Evolutionary conservation across 2,888 invertebrate species (phyloP).

Genomic region (Drosophila pseudotalamancana): DNA sequence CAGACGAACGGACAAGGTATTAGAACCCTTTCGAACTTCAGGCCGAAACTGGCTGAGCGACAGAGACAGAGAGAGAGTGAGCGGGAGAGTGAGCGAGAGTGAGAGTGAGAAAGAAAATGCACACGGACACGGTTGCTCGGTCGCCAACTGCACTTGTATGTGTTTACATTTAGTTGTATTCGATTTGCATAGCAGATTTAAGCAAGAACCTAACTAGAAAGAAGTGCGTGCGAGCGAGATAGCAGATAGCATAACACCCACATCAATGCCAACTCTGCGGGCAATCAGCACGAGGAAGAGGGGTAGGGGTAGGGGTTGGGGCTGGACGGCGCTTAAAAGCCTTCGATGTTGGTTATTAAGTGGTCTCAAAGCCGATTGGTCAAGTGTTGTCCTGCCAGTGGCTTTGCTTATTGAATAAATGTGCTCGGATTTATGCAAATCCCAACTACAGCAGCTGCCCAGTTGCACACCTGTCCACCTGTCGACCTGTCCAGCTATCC

Average conservation of each 20-base stretch:
- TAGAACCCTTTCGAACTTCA: constrained; percentile 67
- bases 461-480: no score
- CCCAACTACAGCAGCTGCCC: constrained; percentile 28
- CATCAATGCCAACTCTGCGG: constrained; percentile 71
- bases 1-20: constrained; percentile 44
- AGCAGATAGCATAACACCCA: constrained; percentile 38
- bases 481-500: neutral
- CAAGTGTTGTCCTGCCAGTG: constrained; percentile 26
- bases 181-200: constrained; percentile 71
- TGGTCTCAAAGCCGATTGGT: constrained; percentile 72
- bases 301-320: neutral
- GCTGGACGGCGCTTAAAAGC: constrained; percentile 35
- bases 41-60: constrained; percentile 34
- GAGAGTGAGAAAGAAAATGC: constrained; percentile 3
- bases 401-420: constrained; percentile 70
- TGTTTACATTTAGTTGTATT: constrained; percentile 78
- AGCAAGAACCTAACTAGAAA: neutral
- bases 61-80: neutral
- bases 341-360: constrained; percentile 69
- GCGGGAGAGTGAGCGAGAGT: neutral
- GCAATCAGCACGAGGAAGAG: constrained; percentile 39
- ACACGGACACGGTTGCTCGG: constrained; percentile 15
- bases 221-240: neutral
- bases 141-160: constrained; percentile 65
- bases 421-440: constrained; percentile 72